These are phyloP conservation scores for Hofmannophila pseudospretella DNA, from an alignment of 2,888 invertebrate genomes.

Conservation along the genomic window DNA sequence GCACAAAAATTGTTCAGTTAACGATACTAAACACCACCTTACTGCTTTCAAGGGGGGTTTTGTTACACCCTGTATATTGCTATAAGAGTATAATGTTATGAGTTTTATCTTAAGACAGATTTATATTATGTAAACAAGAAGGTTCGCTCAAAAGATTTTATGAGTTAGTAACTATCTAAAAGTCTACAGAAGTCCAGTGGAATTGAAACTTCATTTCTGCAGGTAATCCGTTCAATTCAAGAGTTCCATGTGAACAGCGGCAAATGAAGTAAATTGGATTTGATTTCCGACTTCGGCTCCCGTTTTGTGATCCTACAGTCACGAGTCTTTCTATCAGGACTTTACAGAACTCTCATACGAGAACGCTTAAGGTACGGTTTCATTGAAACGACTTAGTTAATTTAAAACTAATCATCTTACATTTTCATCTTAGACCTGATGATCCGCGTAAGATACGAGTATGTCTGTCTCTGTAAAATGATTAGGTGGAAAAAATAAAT, in stretches of 20 bases:
- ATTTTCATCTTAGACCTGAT: too few relatives aligned
- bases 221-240: constrained; percentile 66
- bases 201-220: constrained; percentile 43
- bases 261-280: constrained; percentile 74
- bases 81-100: too few relatives aligned
- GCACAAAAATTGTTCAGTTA: too few relatives aligned
- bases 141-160: neutral
- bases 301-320: constrained; percentile 56
- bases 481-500: too few relatives aligned
- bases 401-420: too few relatives aligned
- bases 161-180: neutral
- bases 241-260: constrained; percentile 65
- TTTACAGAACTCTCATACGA: constrained; percentile 7
- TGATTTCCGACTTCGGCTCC: constrained; percentile 63
- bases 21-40: too few relatives aligned
- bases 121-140: too few relatives aligned
- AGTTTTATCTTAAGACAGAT: too few relatives aligned
- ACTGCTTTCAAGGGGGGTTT: too few relatives aligned
- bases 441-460: too few relatives aligned
- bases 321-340: constrained; percentile 49
- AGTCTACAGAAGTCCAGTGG: constrained; percentile 13
- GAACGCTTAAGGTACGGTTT: constrained; percentile 9
- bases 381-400: neutral
- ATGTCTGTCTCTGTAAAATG: too few relatives aligned
- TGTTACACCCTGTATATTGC: too few relatives aligned